phyloP scores from a whole-genome alignment of 2,888 invertebrate species.

The Diadegma fenestrale region DNA sequence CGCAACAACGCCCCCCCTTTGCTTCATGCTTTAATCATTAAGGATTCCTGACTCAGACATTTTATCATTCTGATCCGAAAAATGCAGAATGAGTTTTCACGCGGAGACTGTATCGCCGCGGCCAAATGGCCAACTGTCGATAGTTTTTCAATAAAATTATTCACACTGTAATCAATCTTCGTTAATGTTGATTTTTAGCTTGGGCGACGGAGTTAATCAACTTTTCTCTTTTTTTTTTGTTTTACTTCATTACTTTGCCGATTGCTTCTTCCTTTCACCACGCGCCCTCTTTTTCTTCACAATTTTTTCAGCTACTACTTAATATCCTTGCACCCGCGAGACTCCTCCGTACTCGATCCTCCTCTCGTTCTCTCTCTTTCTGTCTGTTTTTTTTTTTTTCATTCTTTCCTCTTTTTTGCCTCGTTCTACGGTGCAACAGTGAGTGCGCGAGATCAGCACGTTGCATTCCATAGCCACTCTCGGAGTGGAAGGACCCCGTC shows the following conservation, averaged over 20 bases:
- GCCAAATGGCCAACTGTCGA: neutral
- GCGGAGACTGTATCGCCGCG: neutral
- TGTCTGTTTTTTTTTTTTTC: constrained; percentile 33
- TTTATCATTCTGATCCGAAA: neutral
- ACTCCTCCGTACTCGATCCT: constrained; percentile 37
- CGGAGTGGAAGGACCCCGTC: constrained; percentile 83
- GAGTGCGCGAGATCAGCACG: constrained; percentile 66
- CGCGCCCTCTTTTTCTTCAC: constrained; percentile 29
- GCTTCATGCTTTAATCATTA: neutral
- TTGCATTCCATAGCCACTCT: constrained; percentile 79
- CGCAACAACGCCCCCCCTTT: constrained; percentile 37
- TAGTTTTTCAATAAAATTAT: neutral
- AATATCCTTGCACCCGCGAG: constrained; percentile 48
- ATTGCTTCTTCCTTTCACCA: constrained; percentile 16
- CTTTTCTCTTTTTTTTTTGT: constrained; percentile 24
- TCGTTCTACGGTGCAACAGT: constrained; percentile 51
- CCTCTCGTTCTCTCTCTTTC: constrained; percentile 39
- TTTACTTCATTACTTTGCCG: constrained; percentile 17
- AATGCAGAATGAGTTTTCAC: neutral
- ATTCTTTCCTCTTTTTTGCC: constrained; percentile 49
- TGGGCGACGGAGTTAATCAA: neutral
- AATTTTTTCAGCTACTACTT: constrained; percentile 22
- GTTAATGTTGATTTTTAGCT: neutral
- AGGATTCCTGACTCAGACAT: neutral
- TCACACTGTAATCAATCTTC: neutral